Conservation (phyloP, 1,140 invertebrate species). For the Neotoxoptera formosana region DNA sequence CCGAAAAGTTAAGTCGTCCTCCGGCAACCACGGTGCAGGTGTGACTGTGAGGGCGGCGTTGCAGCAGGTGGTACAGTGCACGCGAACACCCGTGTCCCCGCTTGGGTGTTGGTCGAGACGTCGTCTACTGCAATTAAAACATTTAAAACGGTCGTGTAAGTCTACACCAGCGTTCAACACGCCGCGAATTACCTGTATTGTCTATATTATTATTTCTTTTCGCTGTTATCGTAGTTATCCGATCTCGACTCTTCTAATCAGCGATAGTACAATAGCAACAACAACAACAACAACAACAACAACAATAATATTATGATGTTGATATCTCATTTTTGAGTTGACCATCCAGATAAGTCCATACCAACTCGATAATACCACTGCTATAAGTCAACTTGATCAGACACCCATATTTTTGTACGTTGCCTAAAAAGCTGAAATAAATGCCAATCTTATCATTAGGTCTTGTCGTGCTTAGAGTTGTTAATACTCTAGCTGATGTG, state of each 20-base stretch:
- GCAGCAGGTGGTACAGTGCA: neutral
- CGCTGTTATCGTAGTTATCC: neutral
- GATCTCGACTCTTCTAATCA: neutral
- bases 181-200: neutral
- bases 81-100: neutral
- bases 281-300: neutral
- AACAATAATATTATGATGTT: neutral
- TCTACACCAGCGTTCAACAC: neutral
- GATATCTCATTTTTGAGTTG: neutral
- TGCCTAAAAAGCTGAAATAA: neutral
- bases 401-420: neutral
- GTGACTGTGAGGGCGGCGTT: neutral
- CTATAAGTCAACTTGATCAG: too few species aligned
- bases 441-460: neutral
- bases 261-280: neutral
- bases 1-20: neutral
- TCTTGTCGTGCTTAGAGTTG: neutral
- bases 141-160: neutral
- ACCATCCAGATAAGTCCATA: neutral
- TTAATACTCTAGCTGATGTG: too few species aligned
- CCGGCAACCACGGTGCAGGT: neutral
- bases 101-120: neutral
- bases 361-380: too few species aligned
- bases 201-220: neutral
- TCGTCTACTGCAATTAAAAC: neutral